Base-by-base conservation (phyloP, 2,888 invertebrate species). In the Galerucella pusilla region DNA sequence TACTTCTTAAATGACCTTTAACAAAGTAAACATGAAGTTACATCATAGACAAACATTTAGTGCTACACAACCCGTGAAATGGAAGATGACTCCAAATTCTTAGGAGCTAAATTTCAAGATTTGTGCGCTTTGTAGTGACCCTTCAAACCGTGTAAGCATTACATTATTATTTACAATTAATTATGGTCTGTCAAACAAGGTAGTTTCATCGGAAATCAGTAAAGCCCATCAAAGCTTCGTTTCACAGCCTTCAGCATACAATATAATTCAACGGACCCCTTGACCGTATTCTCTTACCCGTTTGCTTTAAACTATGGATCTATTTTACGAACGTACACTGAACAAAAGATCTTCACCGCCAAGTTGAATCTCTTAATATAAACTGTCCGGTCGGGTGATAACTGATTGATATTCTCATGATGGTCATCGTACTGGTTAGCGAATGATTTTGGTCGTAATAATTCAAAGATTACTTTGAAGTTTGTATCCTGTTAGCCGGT, bases 131-230 rank as follows among this genome's bases (percentile, higher is more conserved):
- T 66, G 65, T 71, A 66, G 65, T 65, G 71, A 66, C 71, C 71
- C 28, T 59, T 35, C 16, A 52, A 28, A 64, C 63, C 74, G 66
- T 75, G 65, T 66, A 70, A 66, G 66, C 66, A 75, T 71, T 61
- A 68, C 66, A 69, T 68, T 69, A 75, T 68, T 76, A 74, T 76
- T 71, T 71, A 70, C 69, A 71, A 76, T 74, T 76, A 74, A 74
- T 74, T 73, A 76, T 69, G 74, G 60, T 66, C 60, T 60, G 66
- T 59, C 69, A 71, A 74, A 74, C 76, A 45, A 63, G 71, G 68
- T 69, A 76, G 75, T 71, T 65, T 74, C 68, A 72, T 74, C 65
- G 64, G 63, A 72, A 74, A 74, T 76, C 76, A 68, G 64, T 52
- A 68, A 73, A 71, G 65, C 66, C 66, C 71, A 66, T 71, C 71